Evolutionary conservation across 2,888 invertebrate genomes (phyloP), one percentile per base, ranked within the genome.

Genomic region (Drosophila testacea): DNA sequence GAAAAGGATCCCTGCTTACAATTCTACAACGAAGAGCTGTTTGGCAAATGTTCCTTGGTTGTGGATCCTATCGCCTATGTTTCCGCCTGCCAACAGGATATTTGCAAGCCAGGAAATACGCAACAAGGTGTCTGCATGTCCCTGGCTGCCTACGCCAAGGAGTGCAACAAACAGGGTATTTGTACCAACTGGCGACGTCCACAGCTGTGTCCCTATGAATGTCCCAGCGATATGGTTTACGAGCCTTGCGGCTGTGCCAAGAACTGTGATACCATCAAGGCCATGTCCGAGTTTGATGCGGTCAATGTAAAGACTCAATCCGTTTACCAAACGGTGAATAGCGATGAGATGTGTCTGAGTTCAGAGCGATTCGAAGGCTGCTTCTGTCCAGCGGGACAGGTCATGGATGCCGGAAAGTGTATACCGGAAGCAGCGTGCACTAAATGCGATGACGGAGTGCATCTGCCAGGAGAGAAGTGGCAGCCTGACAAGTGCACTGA

Each of bases 311-410:
- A 85, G 6, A 91, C 90, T 6, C 82, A 90, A 48, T 55, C 81
- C 0, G 65, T 90, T 4, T 76, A 88, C 2, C 90, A 84, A 41
- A 88, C 90, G 0, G 78, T 91, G 11, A 83, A 66, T n/a, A 71
- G 73, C 3, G 83, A 90, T 13, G 90, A 91, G 0, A 74, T 91
- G 68, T 95, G 95, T 70, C 86, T 91, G 30, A 91, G 91, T 4
- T 91, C 90, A 0, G 92, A 91, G 10, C 92, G 93, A 0, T 94
- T 94, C 0, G 97, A 97, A 88, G 97, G 97, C 1, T 98, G 98
- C 92, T 96, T 96, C 94, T 98, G 98, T 92, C 96, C 97, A 0
- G 92, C 94, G 54, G 96, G 95, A 67, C 94, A 95, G 92, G 95
- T 96, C 0, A 93, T 95, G 73, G 94, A 95, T 62, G 95, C 95